phyloP scores from a whole-genome alignment of 2,888 invertebrate species.

The Tachina fera region DNA sequence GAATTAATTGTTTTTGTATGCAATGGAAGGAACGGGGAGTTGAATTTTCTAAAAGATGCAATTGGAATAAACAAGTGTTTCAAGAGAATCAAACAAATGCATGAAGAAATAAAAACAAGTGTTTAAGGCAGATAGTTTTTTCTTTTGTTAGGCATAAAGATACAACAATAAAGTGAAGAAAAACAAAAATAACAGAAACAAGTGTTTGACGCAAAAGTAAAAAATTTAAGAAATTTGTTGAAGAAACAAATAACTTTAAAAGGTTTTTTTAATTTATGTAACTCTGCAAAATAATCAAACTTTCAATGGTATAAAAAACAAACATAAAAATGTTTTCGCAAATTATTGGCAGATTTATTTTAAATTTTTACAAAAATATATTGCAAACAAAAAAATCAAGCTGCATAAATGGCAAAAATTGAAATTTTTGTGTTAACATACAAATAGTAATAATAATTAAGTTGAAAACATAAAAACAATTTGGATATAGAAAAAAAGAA shows the following conservation, averaged over 20 bases:
- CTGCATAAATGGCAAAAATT: constrained; percentile 72
- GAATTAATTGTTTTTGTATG: not conserved
- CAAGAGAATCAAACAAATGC: constrained; percentile 26
- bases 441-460: constrained; percentile 19
- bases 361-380: not conserved
- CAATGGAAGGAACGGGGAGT: constrained; percentile 4
- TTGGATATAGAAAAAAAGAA: constrained; percentile 54
- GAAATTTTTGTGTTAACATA: constrained; percentile 52
- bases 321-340: constrained; percentile 23
- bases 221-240: constrained; percentile 12
- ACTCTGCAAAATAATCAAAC: not conserved
- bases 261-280: not conserved
- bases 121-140: constrained; percentile 28
- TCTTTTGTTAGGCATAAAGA: not conserved
- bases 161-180: constrained; percentile 30
- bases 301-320: not conserved
- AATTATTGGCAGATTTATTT: constrained; percentile 14
- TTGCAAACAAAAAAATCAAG: constrained; percentile 14
- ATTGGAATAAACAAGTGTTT: constrained; percentile 57
- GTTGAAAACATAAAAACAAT: constrained; percentile 42
- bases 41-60: constrained; percentile 27
- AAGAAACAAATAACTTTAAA: constrained; percentile 8
- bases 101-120: constrained; percentile 41
- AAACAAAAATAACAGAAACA: constrained; percentile 46
- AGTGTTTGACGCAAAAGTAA: constrained; percentile 45